phyloP scores from a whole-genome alignment of 1,140 invertebrate species.

The Aphelinus certus region DNA sequence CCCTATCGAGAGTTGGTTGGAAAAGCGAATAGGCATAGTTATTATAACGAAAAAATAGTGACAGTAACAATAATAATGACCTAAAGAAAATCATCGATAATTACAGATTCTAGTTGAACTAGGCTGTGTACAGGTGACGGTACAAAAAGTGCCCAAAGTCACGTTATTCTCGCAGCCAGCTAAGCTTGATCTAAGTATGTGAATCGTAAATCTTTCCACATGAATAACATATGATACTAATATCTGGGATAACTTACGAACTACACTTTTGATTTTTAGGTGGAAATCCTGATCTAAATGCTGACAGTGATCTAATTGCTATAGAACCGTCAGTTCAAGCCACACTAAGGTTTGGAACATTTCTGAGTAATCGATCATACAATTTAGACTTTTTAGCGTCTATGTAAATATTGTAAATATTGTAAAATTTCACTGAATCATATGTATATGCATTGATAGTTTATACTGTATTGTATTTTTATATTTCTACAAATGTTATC shows the following conservation, averaged over 20 bases:
- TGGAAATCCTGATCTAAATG: constrained; percentile 52
- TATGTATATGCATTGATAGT: too few relatives aligned
- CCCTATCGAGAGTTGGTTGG: too few relatives aligned
- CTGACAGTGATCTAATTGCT: constrained; percentile 60
- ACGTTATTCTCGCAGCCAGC: constrained; percentile 60
- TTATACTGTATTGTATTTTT: too few relatives aligned
- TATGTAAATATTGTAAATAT: constrained; percentile 9
- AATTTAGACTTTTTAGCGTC: constrained; percentile 64
- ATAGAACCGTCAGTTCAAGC: constrained; percentile 65
- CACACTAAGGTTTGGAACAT: constrained; percentile 67
- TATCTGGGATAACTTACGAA: constrained; percentile 29
- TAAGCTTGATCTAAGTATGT: constrained; percentile 52
- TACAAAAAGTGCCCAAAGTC: constrained; percentile 50
- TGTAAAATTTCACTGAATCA: too few relatives aligned
- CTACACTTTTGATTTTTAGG: constrained; percentile 49
- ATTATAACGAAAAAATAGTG: too few relatives aligned
- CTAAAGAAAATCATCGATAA: constrained; percentile 10
- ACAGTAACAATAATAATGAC: too few relatives aligned
- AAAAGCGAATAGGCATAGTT: too few relatives aligned
- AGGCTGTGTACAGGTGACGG: constrained; percentile 56
- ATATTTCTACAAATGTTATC: too few relatives aligned
- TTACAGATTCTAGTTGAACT: constrained; percentile 61
- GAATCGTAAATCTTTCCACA: not conserved
- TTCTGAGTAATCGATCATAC: constrained; percentile 70
- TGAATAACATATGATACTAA: constrained; percentile 5